Evolutionary conservation across 2,113 vertebrate species (phyloP).

Genomic region (Dasypus novemcinctus): DNA sequence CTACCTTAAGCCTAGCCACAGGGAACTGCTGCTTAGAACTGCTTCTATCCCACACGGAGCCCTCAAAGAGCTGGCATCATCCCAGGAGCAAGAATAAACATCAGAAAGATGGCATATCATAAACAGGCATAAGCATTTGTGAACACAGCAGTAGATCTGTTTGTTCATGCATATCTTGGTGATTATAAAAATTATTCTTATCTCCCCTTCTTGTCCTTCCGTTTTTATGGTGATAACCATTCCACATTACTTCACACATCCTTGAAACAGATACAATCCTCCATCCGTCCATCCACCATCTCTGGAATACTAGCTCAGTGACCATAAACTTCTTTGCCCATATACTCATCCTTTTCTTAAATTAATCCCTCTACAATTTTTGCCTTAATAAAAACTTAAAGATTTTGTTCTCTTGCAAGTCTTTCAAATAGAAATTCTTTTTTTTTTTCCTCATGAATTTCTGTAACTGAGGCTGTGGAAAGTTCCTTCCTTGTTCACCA

Average conservation of each 20-base stretch:
- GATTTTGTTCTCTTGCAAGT: neutral
- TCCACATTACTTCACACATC: neutral
- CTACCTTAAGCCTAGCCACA: slow-evolving; percentile 32
- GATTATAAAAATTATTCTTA: slow-evolving; percentile 65
- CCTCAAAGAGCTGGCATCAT: slow-evolving; percentile 48
- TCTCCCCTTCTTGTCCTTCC: neutral
- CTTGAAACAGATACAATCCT: neutral
- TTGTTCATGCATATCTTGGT: slow-evolving; percentile 53
- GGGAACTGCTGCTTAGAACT: slow-evolving; percentile 53
- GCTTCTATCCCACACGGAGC: slow-evolving; percentile 55
- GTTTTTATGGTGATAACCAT: slow-evolving; percentile 7
- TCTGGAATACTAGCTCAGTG: neutral
- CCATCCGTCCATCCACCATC: neutral
- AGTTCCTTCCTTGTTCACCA: neutral
- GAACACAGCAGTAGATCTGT: slow-evolving; percentile 54
- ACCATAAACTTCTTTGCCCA: neutral
- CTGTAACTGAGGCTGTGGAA: neutral
- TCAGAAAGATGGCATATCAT: slow-evolving; percentile 46
- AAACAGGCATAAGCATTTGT: slow-evolving; percentile 66
- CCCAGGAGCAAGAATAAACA: slow-evolving; percentile 52
- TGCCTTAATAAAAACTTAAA: neutral
- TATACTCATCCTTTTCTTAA: neutral
- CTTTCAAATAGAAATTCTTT: neutral
- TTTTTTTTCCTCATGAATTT: neutral
- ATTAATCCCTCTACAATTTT: neutral